Evolutionary conservation across 1,140 invertebrate genomes (phyloP).

Genomic region (Spodoptera frugiperda): DNA sequence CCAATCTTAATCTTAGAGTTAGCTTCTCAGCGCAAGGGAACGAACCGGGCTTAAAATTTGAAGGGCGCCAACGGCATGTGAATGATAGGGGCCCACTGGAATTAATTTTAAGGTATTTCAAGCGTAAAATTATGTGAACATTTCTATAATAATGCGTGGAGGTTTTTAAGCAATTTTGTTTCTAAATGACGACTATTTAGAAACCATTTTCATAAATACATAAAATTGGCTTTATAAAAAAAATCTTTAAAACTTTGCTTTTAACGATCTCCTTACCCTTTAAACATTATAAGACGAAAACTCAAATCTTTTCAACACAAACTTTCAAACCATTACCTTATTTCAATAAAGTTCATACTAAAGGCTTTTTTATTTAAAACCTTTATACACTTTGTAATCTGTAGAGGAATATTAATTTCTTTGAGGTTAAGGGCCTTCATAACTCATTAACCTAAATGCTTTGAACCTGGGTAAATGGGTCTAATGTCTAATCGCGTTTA

Average conservation of each 20-base stretch:
- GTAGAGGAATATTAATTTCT: constrained; percentile 59
- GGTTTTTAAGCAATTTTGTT: no score
- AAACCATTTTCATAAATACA: no score
- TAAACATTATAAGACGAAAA: no score
- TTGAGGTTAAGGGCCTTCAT: constrained; percentile 56
- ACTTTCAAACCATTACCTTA: constrained; percentile 4
- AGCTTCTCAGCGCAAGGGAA: constrained; percentile 1
- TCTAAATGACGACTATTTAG: no score
- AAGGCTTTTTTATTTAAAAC: background rate
- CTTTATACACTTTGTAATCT: constrained; percentile 20
- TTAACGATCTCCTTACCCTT: no score
- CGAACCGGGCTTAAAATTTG: constrained; percentile 34
- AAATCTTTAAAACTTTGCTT: no score
- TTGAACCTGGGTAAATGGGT: constrained; percentile 58
- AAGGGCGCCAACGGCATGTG: constrained; percentile 29
- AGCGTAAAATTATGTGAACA: background rate
- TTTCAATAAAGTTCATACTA: constrained; percentile 44
- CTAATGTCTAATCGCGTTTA: constrained; percentile 75
- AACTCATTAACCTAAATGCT: constrained; percentile 77
- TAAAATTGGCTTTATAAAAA: no score
- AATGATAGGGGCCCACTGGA: constrained; percentile 18
- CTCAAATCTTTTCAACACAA: background rate
- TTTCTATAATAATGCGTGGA: no score
- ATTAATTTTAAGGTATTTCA: background rate
- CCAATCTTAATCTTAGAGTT: constrained; percentile 58